Conservation (phyloP, 2,797 vertebrate species). For the Catharus ustulatus region DNA sequence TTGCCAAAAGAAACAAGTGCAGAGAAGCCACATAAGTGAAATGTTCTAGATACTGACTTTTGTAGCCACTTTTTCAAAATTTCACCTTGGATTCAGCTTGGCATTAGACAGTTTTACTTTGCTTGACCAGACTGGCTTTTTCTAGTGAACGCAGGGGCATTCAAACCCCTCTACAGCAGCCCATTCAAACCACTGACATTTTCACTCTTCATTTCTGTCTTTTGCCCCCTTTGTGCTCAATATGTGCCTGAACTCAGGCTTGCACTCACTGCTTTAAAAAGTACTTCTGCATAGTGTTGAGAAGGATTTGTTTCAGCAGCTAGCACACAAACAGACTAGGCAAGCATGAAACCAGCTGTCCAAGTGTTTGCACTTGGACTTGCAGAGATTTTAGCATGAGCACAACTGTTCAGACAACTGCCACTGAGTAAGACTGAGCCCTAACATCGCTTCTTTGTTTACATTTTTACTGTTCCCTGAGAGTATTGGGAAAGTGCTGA, state of each 20-base stretch:
- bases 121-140: neutral
- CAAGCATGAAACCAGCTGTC: conserved; percentile 30
- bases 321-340: neutral
- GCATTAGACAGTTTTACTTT: neutral
- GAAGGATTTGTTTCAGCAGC: neutral
- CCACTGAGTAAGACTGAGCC: neutral
- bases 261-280: neutral
- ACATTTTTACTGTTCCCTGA: neutral
- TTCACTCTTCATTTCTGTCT: neutral
- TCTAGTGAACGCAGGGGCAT: neutral
- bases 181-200: neutral
- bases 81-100: neutral
- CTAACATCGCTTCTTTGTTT: conserved; percentile 18
- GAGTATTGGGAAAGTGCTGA: neutral
- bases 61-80: neutral
- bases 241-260: neutral
- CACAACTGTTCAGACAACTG: conserved; percentile 59
- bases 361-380: conserved; percentile 17
- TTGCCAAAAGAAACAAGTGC: neutral
- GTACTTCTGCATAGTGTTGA: neutral
- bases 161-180: neutral
- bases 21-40: neutral
- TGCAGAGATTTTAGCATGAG: conserved; percentile 1
- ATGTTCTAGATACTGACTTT: neutral
- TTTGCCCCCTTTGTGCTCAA: neutral